Conservation (phyloP, 1,140 invertebrate genomes). For the Apis mellifera region DNA sequence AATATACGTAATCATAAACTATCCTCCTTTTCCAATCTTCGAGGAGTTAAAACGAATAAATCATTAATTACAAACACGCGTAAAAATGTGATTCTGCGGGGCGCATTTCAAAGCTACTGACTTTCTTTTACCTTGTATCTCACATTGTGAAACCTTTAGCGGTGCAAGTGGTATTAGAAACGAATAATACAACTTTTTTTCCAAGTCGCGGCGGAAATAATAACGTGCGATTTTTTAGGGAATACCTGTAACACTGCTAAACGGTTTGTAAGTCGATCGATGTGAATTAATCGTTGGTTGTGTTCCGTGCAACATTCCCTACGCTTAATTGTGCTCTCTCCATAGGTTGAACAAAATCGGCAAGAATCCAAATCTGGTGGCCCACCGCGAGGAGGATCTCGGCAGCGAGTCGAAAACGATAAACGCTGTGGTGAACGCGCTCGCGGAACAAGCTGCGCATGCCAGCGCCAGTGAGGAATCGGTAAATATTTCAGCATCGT, state of each 20-base stretch:
- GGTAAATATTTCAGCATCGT: conserved; percentile 75
- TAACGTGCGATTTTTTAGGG: conserved; percentile 35
- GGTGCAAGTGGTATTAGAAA: conserved; percentile 62
- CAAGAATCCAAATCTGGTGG: conserved; percentile 98
- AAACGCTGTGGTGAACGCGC: conserved; percentile 94
- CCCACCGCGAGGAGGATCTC: conserved; percentile 93
- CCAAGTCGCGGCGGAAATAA: conserved; percentile 32
- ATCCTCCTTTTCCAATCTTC: background rate
- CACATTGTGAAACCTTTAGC: conserved; percentile 59
- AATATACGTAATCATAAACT: too few species aligned
- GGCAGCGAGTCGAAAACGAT: conserved; percentile 94
- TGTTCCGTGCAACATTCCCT: conserved; percentile 79
- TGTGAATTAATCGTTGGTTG: conserved; percentile 79
- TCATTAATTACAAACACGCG: background rate
- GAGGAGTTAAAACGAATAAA: background rate
- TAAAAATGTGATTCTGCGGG: conserved; percentile 26
- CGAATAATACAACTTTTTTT: conserved; percentile 55
- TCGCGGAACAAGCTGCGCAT: conserved; percentile 93
- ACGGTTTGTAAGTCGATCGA: conserved; percentile 74
- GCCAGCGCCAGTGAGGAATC: conserved; percentile 89
- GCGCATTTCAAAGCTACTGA: conserved; percentile 45
- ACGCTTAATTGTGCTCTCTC: conserved; percentile 80
- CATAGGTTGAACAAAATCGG: conserved; percentile 97
- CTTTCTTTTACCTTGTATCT: conserved; percentile 48
- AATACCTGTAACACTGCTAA: conserved; percentile 68